phyloP scores from a whole-genome alignment of 2,888 invertebrate genomes.

The Heteropelma amictum region DNA sequence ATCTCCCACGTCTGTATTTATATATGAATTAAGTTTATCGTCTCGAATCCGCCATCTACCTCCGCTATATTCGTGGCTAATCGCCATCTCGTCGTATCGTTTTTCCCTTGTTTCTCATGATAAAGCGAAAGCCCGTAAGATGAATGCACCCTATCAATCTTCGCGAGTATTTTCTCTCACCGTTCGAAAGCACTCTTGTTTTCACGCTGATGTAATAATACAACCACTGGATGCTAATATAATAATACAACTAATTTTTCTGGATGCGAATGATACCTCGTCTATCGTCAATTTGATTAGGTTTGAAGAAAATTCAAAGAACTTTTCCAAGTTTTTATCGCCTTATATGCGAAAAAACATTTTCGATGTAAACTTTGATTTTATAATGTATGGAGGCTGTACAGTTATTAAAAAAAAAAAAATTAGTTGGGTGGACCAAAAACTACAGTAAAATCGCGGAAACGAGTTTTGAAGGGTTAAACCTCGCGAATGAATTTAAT shows the following conservation, averaged over 20 bases:
- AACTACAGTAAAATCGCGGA: too few species aligned
- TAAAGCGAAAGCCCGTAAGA: slow-evolving; percentile 28
- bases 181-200: background rate
- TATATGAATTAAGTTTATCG: slow-evolving; percentile 6
- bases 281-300: too few species aligned
- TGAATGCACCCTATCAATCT: slow-evolving; percentile 51
- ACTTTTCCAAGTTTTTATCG: too few species aligned
- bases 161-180: slow-evolving; percentile 23
- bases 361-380: too few species aligned
- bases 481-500: too few species aligned
- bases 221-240: slow-evolving; percentile 23
- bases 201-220: slow-evolving; percentile 23
- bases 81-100: slow-evolving; percentile 47
- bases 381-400: too few species aligned
- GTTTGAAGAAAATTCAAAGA: too few species aligned
- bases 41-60: slow-evolving; percentile 1
- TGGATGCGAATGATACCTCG: slow-evolving; percentile 1
- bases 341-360: too few species aligned
- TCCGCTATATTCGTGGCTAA: slow-evolving; percentile 33
- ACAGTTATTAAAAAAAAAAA: too few species aligned
- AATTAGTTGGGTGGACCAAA: too few species aligned
- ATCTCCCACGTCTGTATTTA: background rate
- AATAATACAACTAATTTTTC: background rate
- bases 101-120: slow-evolving; percentile 45
- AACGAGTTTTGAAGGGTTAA: too few species aligned